A percentile compares a stretch with the other conserved stretches of the same genome.
Conservation (phyloP, 2,888 invertebrate genomes). For the Zeuzera pyrina region DNA sequence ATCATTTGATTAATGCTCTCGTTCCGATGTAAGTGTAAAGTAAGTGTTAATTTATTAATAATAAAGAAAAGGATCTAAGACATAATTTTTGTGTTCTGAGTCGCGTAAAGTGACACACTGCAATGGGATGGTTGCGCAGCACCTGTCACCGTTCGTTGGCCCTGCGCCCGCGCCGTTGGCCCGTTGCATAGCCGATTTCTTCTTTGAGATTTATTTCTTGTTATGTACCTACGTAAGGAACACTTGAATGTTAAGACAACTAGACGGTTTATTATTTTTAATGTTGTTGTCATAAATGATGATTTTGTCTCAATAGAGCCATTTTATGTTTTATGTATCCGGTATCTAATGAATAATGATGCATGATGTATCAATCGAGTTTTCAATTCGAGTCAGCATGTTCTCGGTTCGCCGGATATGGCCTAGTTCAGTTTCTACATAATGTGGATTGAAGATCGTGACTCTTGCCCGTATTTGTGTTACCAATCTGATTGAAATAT, state of each 20-base stretch:
- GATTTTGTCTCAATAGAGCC: too few species aligned
- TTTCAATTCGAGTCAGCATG: conserved; percentile 11
- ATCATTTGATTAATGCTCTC: too few species aligned
- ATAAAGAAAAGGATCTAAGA: conserved; percentile 37
- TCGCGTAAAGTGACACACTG: conserved; percentile 37
- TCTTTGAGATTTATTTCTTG: conserved; percentile 20
- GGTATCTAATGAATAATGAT: too few species aligned
- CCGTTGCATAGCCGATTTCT: conserved; percentile 46
- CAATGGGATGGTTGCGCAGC: conserved; percentile 42
- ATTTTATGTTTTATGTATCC: too few species aligned
- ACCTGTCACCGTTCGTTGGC: conserved; percentile 65
- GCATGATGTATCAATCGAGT: conserved; percentile 19
- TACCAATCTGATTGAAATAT: conserved; percentile 18
- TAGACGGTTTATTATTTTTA: too few species aligned
- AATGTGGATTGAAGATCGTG: conserved; percentile 20
- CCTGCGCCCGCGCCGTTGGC: conserved; percentile 36
- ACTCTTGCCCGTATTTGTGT: conserved; percentile 17
- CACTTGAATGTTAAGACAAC: too few species aligned
- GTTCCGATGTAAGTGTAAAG: too few species aligned
- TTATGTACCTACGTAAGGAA: too few species aligned
- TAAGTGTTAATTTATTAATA: too few species aligned
- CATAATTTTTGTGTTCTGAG: conserved; percentile 36
- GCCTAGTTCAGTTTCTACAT: conserved; percentile 18
- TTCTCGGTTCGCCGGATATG: conserved; percentile 23
- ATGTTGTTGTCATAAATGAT: too few species aligned